Percentiles rank a stretch among this genome's conserved stretches.
Evolutionary conservation across 2,888 invertebrate species (phyloP).

Genomic region (Pyralis farinalis): DNA sequence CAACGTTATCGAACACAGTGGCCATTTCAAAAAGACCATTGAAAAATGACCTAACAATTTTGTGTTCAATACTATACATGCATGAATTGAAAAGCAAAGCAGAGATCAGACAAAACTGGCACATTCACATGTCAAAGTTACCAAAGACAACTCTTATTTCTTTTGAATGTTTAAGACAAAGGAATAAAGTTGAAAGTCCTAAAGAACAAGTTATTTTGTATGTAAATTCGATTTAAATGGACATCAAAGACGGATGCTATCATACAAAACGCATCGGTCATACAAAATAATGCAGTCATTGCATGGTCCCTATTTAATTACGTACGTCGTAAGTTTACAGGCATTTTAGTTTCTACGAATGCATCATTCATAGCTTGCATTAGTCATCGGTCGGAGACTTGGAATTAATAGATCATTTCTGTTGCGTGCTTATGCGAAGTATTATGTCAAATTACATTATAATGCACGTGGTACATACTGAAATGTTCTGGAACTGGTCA

Average conservation of each 20-base stretch:
- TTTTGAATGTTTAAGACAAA: slow-evolving; percentile 1
- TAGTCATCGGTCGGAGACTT: too few relatives aligned
- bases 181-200: slow-evolving; percentile 6
- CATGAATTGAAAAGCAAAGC: not conserved
- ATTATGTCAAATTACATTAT: too few relatives aligned
- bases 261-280: slow-evolving; percentile 4
- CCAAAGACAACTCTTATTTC: slow-evolving; percentile 3
- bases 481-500: too few relatives aligned
- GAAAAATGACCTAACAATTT: not conserved
- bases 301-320: slow-evolving; percentile 4
- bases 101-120: slow-evolving; percentile 1
- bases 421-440: too few relatives aligned
- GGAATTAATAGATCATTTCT: not conserved
- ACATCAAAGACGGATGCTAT: slow-evolving; percentile 8
- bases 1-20: slow-evolving; percentile 12
- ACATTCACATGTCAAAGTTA: slow-evolving; percentile 2
- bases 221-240: not conserved
- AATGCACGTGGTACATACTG: too few relatives aligned
- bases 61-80: slow-evolving; percentile 1
- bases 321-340: too few relatives aligned
- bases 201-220: not conserved
- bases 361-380: too few relatives aligned
- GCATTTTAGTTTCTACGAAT: too few relatives aligned
- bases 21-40: slow-evolving; percentile 12
- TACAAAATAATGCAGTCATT: slow-evolving; percentile 7